phyloP scores from a whole-genome alignment of 2,888 invertebrate genomes.

The Spatulosminthurus flaviceps region DNA sequence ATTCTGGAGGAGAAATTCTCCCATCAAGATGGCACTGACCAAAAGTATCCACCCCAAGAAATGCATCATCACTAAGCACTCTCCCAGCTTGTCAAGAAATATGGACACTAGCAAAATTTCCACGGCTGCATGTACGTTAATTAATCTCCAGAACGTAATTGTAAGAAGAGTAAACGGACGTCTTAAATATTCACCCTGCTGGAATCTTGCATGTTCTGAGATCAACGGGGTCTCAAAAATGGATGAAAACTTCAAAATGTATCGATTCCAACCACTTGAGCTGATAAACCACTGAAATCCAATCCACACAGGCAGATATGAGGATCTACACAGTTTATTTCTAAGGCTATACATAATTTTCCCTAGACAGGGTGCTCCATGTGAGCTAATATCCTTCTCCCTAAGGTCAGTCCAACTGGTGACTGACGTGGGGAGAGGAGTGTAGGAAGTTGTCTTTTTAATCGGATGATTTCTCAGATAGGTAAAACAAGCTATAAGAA shows the following conservation, averaged over 20 bases:
- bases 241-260: slow-evolving; percentile 81
- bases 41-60: slow-evolving; percentile 78
- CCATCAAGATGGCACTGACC: slow-evolving; percentile 74
- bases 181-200: slow-evolving; percentile 70
- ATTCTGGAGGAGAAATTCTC: slow-evolving; percentile 73
- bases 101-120: slow-evolving; percentile 79
- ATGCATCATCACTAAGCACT: slow-evolving; percentile 76
- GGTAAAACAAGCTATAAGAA: slow-evolving; percentile 76
- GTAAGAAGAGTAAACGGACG: slow-evolving; percentile 80
- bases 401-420: slow-evolving; percentile 19
- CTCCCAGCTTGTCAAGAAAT: slow-evolving; percentile 84
- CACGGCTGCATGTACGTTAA: slow-evolving; percentile 81
- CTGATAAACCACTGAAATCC: slow-evolving; percentile 75
- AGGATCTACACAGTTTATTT: slow-evolving; percentile 34
- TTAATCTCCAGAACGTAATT: slow-evolving; percentile 79
- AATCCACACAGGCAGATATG: slow-evolving; percentile 60
- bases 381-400: neutral
- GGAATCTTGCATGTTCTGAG: slow-evolving; percentile 67
- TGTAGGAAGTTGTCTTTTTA: slow-evolving; percentile 71
- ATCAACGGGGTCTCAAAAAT: slow-evolving; percentile 73
- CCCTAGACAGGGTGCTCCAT: neutral
- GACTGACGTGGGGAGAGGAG: slow-evolving; percentile 28
- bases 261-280: slow-evolving; percentile 84
- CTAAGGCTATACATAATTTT: slow-evolving; percentile 12
- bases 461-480: slow-evolving; percentile 79